Evolutionary conservation across 2,888 invertebrate species (phyloP).

Genomic region (Mallateleia sp.): DNA sequence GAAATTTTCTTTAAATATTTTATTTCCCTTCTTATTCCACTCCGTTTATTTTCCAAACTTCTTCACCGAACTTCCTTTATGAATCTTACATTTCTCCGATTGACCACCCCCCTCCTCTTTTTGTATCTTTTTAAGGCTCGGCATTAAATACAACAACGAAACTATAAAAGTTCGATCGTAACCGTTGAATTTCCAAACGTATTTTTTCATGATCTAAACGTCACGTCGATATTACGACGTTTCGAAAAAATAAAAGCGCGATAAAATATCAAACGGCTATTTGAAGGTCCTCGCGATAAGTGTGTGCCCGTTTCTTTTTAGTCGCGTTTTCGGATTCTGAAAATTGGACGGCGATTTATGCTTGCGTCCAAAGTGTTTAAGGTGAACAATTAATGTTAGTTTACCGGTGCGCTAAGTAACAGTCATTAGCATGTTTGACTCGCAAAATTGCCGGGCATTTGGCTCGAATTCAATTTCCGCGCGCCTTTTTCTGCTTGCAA

Average conservation of each 20-base stretch:
- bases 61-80: conserved; percentile 4
- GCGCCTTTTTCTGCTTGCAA: neutral
- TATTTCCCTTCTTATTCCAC: neutral
- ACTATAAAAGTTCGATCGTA: conserved; percentile 15
- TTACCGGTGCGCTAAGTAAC: conserved; percentile 4
- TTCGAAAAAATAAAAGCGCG: conserved; percentile 2
- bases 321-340: neutral
- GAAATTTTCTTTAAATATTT: conserved; percentile 14
- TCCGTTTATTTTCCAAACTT: neutral
- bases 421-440: conserved; percentile 34
- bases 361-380: conserved; percentile 1
- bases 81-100: conserved; percentile 6
- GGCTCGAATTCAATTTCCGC: conserved; percentile 29
- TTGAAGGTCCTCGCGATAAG: neutral
- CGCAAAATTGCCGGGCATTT: conserved; percentile 16
- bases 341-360: conserved; percentile 5
- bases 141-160: conserved; percentile 12
- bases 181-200: conserved; percentile 11
- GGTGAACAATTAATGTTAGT: neutral
- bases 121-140: neutral
- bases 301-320: neutral
- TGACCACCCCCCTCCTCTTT: neutral
- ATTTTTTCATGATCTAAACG: neutral
- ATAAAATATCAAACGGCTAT: neutral
- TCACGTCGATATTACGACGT: neutral